These are phyloP conservation scores for Alosa sapidissima DNA, from an alignment of 2,797 vertebrate genomes.

Conservation along the genomic window DNA sequence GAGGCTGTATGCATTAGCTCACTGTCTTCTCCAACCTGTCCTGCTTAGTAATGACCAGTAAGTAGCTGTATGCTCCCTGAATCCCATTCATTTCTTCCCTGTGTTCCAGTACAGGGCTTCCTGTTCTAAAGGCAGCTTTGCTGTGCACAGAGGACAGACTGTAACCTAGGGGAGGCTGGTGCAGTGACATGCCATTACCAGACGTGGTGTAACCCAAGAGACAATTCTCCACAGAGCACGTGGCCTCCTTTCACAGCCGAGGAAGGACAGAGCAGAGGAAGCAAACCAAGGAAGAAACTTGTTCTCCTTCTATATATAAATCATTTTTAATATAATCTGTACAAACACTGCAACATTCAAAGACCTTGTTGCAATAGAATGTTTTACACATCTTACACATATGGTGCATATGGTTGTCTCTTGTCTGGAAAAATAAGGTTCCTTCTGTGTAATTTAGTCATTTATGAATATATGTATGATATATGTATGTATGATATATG, in stretches of 20 bases:
- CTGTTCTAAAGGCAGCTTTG: not conserved
- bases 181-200: constrained; percentile 21
- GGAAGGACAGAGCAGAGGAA: not conserved
- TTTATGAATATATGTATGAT: too few relatives aligned
- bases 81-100: not conserved
- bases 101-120: not conserved
- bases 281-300: constrained; percentile 3
- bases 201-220: not conserved
- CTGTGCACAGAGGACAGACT: not conserved
- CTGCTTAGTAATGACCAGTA: not conserved
- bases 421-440: constrained; percentile 31
- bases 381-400: constrained; percentile 9
- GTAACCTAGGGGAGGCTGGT: not conserved
- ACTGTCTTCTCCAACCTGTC: not conserved
- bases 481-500: too few relatives aligned
- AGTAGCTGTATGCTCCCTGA: not conserved
- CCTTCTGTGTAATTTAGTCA: constrained; percentile 41
- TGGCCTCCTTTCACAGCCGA: constrained; percentile 12
- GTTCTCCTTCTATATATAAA: too few relatives aligned
- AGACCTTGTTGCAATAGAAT: not conserved
- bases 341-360: constrained; percentile 15
- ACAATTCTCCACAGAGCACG: constrained; percentile 1
- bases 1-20: not conserved
- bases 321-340: constrained; percentile 5
- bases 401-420: constrained; percentile 39